These are phyloP conservation scores for Diabrotica balteata DNA, from an alignment of 2,888 invertebrate genomes.

Conservation along the genomic window DNA sequence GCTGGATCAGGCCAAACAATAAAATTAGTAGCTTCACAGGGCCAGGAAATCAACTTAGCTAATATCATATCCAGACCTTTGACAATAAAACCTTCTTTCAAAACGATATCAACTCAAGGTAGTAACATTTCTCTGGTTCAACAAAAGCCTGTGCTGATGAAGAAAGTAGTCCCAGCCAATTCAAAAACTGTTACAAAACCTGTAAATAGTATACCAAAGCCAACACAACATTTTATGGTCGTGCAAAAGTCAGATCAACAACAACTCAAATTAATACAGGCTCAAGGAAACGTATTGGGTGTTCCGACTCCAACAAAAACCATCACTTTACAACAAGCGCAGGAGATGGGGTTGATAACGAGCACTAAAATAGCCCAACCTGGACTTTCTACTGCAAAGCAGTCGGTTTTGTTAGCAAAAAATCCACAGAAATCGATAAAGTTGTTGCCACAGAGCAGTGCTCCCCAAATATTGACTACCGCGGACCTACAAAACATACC, in stretches of 20 bases:
- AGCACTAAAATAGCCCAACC: slow-evolving; percentile 62
- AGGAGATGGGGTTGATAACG: slow-evolving; percentile 67
- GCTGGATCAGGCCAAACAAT: slow-evolving; percentile 54
- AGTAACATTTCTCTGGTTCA: slow-evolving; percentile 46
- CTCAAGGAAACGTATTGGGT: slow-evolving; percentile 41
- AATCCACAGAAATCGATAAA: slow-evolving; percentile 55
- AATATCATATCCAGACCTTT: slow-evolving; percentile 55
- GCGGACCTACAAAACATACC: slow-evolving; percentile 34
- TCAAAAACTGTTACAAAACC: slow-evolving; percentile 48
- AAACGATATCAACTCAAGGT: slow-evolving; percentile 45
- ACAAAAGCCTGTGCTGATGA: slow-evolving; percentile 57
- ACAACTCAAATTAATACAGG: slow-evolving; percentile 47
- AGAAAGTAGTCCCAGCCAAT: slow-evolving; percentile 50
- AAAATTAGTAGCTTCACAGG: slow-evolving; percentile 56
- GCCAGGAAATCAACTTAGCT: slow-evolving; percentile 56
- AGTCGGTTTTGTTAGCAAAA: slow-evolving; percentile 58
- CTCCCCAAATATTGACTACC: slow-evolving; percentile 47
- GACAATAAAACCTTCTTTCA: slow-evolving; percentile 53
- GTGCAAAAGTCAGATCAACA: slow-evolving; percentile 50
- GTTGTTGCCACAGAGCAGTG: slow-evolving; percentile 51
- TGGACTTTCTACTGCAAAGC: slow-evolving; percentile 57
- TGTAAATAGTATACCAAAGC: slow-evolving; percentile 43
- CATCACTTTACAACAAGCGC: slow-evolving; percentile 70
- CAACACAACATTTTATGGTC: slow-evolving; percentile 50
- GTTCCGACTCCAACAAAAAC: slow-evolving; percentile 65